Percentiles rank a stretch among this genome's conserved stretches.
Conservation (phyloP, 2,113 vertebrate species). For the Siphamia tubifer region DNA sequence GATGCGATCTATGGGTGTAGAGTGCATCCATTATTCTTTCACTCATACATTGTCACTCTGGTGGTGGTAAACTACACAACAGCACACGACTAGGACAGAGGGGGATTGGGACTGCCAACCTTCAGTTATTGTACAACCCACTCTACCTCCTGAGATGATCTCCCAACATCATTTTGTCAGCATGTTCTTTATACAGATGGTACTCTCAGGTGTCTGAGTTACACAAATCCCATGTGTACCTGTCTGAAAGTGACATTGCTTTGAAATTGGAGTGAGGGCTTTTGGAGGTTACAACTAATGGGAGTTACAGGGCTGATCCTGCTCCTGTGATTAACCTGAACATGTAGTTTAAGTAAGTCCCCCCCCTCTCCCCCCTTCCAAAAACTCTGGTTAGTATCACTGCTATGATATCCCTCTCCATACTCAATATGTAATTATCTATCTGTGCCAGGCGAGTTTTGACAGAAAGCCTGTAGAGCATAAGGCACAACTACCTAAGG, state of each 20-base stretch:
- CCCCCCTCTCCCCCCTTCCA: too few relatives aligned
- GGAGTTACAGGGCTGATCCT: conserved; percentile 3
- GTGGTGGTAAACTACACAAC: too few relatives aligned
- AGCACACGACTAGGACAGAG: too few relatives aligned
- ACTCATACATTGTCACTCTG: too few relatives aligned
- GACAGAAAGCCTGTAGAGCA: conserved; percentile 11
- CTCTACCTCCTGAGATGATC: too few relatives aligned
- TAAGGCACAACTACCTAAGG: conserved; percentile 28
- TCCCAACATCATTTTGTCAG: neutral
- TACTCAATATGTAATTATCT: conserved; percentile 36
- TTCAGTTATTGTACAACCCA: too few relatives aligned
- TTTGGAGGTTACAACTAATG: conserved; percentile 28
- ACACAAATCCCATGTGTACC: neutral
- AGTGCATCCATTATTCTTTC: too few relatives aligned
- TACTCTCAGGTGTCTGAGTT: neutral
- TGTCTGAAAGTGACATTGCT: conserved; percentile 39
- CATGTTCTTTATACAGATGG: neutral
- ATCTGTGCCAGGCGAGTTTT: conserved; percentile 18
- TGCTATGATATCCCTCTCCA: conserved; percentile 1
- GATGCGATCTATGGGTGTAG: too few relatives aligned
- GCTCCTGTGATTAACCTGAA: conserved; percentile 27
- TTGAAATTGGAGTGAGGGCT: conserved; percentile 26
- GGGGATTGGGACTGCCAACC: too few relatives aligned
- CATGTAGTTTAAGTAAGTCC: neutral
- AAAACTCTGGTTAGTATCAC: conserved; percentile 25